Conservation (phyloP, 2,888 invertebrate species). For the Lycocerus yunnanus region DNA sequence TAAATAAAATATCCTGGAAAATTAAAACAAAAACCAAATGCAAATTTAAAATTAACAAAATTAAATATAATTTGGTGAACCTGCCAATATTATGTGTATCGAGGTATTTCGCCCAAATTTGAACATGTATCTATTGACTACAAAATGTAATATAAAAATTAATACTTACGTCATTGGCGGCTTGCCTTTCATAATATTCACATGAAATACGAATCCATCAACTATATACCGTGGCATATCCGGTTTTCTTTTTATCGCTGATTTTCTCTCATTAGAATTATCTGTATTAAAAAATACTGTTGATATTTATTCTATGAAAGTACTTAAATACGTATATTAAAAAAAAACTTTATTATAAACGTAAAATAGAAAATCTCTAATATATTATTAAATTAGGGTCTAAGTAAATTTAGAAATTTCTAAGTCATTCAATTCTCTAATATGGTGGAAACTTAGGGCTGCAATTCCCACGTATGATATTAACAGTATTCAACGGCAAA, state of each 20-base stretch:
- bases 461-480: no score
- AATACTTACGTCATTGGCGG: constrained; percentile 51
- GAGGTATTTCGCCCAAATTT: neutral
- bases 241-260: constrained; percentile 41
- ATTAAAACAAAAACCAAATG: neutral
- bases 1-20: neutral
- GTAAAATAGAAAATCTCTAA: neutral
- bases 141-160: neutral
- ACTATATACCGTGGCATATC: constrained; percentile 54
- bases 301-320: constrained; percentile 5
- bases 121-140: neutral
- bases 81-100: neutral
- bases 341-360: neutral
- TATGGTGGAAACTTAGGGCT: no score
- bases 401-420: no score
- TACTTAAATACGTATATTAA: neutral
- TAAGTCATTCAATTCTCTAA: no score
- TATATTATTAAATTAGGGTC: neutral
- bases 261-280: constrained; percentile 18
- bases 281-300: constrained; percentile 38
- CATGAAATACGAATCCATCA: constrained; percentile 54
- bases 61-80: no score
- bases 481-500: no score
- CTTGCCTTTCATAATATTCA: constrained; percentile 53
- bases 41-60: neutral